phyloP scores from a whole-genome alignment of 2,113 vertebrate species.

The Gymnobelideus leadbeateri region DNA sequence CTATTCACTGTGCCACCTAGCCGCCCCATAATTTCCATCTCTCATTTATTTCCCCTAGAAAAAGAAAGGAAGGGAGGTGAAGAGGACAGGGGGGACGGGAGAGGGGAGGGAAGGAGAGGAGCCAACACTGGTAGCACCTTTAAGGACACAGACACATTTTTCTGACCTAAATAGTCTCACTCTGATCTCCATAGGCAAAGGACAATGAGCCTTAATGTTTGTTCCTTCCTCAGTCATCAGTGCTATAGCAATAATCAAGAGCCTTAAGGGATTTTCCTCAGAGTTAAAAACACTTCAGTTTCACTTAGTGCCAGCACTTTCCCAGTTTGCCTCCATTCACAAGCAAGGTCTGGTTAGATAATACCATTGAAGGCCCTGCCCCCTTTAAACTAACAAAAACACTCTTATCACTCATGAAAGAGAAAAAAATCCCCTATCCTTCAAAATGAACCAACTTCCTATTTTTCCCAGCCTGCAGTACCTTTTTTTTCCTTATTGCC shows the following conservation, averaged over 20 bases:
- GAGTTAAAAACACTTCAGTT: slow-evolving; percentile 76
- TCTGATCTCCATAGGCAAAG: neutral
- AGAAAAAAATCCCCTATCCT: slow-evolving; percentile 42
- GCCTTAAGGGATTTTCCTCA: slow-evolving; percentile 62
- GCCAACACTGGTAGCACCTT: neutral
- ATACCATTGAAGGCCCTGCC: neutral
- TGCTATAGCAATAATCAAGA: neutral
- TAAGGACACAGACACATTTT: neutral
- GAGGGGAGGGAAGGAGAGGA: neutral
- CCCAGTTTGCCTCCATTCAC: slow-evolving; percentile 57
- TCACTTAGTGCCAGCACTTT: slow-evolving; percentile 60
- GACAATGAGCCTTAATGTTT: neutral
- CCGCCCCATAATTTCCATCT: neutral
- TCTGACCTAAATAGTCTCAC: neutral
- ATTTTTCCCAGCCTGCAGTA: slow-evolving; percentile 46
- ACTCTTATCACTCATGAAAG: slow-evolving; percentile 62
- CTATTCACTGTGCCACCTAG: too few species aligned
- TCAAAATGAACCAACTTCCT: slow-evolving; percentile 64
- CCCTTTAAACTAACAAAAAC: slow-evolving; percentile 71
- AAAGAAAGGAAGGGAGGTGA: neutral
- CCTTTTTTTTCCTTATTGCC: slow-evolving; percentile 28
- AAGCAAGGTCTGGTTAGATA: slow-evolving; percentile 53
- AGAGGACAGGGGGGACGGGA: neutral
- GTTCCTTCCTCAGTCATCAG: slow-evolving; percentile 44
- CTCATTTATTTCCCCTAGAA: neutral